phyloP scores from a whole-genome alignment of 2,113 vertebrate species.

The Pontoporia blainvillei region DNA sequence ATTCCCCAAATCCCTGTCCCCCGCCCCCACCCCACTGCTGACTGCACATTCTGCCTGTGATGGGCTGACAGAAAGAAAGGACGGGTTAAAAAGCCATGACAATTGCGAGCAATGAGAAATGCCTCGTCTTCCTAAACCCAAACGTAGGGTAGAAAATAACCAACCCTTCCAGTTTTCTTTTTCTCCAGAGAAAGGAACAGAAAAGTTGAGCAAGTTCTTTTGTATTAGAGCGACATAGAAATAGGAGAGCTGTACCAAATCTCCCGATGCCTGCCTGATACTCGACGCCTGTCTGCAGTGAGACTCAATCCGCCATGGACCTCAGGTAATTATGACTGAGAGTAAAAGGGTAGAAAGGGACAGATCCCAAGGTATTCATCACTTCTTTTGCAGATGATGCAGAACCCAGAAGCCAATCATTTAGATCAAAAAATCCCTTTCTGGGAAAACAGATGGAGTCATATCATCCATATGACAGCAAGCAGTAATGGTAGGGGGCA shows the following conservation, averaged over 20 bases:
- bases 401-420: conserved; percentile 41
- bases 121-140: conserved; percentile 4
- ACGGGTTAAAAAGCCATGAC: conserved; percentile 33
- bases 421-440: conserved; percentile 52
- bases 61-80: conserved; percentile 37
- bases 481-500: neutral
- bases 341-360: neutral
- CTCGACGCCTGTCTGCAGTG: neutral
- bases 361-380: conserved; percentile 30
- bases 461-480: neutral
- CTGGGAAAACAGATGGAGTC: conserved; percentile 48
- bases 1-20: conserved; percentile 34
- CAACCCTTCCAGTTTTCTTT: conserved; percentile 17
- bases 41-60: neutral
- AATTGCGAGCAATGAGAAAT: neutral
- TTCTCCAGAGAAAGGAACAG: conserved; percentile 35
- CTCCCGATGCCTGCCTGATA: neutral
- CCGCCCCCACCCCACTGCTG: neutral
- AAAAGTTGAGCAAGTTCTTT: neutral
- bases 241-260: neutral
- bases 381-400: conserved; percentile 16
- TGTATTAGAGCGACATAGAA: neutral
- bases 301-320: conserved; percentile 1
- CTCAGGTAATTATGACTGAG: conserved; percentile 41
- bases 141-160: conserved; percentile 35